phyloP scores from a whole-genome alignment of 2,113 vertebrate genomes.

The Dipodomys ordii region DNA sequence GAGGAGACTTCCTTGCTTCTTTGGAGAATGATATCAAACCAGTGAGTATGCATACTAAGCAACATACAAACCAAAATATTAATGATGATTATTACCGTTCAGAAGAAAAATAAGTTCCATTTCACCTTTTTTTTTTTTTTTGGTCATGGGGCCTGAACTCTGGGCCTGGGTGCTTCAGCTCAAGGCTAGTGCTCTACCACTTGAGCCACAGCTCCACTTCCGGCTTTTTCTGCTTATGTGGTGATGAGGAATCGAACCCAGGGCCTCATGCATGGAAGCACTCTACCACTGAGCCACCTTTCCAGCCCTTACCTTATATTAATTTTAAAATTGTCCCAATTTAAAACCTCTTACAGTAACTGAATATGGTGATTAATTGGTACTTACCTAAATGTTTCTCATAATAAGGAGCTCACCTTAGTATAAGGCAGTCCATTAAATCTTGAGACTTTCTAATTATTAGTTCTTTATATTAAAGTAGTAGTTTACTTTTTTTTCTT shows the following conservation, averaged over 20 bases:
- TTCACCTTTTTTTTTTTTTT: not conserved
- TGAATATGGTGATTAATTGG: not conserved
- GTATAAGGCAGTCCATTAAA: not conserved
- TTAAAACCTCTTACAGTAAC: not conserved
- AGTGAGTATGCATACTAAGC: conserved; percentile 86
- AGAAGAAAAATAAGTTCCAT: not conserved
- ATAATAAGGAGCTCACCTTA: not conserved
- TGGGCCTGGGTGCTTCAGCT: too few species aligned
- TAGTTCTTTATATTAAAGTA: conserved; percentile 18
- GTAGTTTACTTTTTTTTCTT: too few species aligned
- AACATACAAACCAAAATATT: not conserved
- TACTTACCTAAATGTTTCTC: conserved; percentile 33
- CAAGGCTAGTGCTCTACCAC: too few species aligned
- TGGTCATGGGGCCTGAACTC: too few species aligned
- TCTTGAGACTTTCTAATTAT: conserved; percentile 20
- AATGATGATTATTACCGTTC: not conserved
- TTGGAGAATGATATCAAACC: conserved; percentile 98
- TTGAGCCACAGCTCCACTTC: too few species aligned
- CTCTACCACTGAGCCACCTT: too few species aligned
- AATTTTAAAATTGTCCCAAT: not conserved
- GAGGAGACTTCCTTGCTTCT: conserved; percentile 94
- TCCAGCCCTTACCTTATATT: not conserved
- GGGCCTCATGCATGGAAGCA: too few species aligned
- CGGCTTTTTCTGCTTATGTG: too few species aligned
- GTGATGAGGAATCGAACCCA: too few species aligned